Evolutionary conservation across 2,797 vertebrate species (phyloP).

Genomic region (Syngnathus rostellatus): DNA sequence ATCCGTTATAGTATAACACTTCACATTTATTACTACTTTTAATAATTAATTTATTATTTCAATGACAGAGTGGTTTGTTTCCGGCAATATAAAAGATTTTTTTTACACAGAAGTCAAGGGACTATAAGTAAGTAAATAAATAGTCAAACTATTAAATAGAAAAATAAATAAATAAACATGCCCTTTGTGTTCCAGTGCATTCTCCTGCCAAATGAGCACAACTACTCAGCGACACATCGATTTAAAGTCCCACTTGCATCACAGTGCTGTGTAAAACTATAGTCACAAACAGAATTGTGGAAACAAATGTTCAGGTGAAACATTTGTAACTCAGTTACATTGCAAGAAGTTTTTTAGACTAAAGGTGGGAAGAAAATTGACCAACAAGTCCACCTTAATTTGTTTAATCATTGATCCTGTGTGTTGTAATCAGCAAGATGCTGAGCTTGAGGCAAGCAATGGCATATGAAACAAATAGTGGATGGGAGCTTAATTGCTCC

Average conservation of each 20-base stretch:
- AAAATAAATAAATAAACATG: neutral
- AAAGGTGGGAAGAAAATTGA: constrained; percentile 42
- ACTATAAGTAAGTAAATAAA: neutral
- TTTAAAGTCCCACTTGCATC: constrained; percentile 3
- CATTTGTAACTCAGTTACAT: constrained; percentile 9
- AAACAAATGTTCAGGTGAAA: constrained; percentile 7
- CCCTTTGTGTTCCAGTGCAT: neutral
- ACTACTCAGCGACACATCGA: constrained; percentile 19
- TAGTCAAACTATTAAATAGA: no score
- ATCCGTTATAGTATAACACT: neutral
- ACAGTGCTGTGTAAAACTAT: constrained; percentile 16
- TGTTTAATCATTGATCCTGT: constrained; percentile 62
- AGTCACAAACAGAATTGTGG: constrained; percentile 6
- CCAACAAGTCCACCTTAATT: constrained; percentile 53
- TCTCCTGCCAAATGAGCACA: constrained; percentile 10
- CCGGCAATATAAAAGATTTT: neutral
- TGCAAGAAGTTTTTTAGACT: constrained; percentile 16
- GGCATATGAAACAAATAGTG: constrained; percentile 49
- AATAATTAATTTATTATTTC: no score
- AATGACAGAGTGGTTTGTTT: neutral
- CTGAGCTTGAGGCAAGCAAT: constrained; percentile 33
- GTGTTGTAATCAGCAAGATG: constrained; percentile 59
- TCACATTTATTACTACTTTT: neutral
- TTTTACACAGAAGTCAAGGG: neutral
- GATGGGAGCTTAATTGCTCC: constrained; percentile 49